Conservation (phyloP, 2,797 vertebrate species). For the Arvicola amphibius region DNA sequence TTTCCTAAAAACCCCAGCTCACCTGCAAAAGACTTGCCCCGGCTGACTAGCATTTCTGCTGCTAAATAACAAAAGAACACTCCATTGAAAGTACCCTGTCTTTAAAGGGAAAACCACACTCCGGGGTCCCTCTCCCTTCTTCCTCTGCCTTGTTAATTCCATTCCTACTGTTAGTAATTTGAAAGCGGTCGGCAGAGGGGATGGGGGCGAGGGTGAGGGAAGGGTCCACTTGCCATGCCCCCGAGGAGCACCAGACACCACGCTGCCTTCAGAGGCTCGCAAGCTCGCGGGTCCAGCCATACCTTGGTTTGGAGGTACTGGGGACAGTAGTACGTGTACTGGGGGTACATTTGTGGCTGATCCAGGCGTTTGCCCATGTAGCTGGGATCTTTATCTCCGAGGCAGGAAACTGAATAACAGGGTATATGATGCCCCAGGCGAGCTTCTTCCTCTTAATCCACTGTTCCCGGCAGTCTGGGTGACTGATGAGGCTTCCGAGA, state of each 20-base stretch:
- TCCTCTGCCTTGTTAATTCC: conserved; percentile 78
- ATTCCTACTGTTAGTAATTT: conserved; percentile 76
- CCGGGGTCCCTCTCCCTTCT: neutral
- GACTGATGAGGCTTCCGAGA: conserved; percentile 85
- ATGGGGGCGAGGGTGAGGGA: conserved; percentile 41
- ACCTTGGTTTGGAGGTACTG: conserved; percentile 98
- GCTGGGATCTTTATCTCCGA: conserved; percentile 96
- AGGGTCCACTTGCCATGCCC: conserved; percentile 75
- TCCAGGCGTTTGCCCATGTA: conserved; percentile 99
- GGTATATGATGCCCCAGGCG: conserved; percentile 88
- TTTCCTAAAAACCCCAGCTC: conserved; percentile 62
- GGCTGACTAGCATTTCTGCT: conserved; percentile 50
- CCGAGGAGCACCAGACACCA: conserved; percentile 74
- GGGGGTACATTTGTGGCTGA: conserved; percentile 99
- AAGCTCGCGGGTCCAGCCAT: conserved; percentile 82
- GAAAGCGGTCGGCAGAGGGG: conserved; percentile 68
- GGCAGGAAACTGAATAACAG: conserved; percentile 93
- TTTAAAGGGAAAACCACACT: conserved; percentile 64
- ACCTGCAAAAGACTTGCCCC: conserved; percentile 74
- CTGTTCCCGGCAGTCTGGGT: conserved; percentile 89
- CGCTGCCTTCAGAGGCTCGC: conserved; percentile 48
- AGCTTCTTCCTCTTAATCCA: conserved; percentile 87
- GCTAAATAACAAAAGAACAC: conserved; percentile 83
- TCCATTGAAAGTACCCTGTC: conserved; percentile 76
- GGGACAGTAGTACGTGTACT: conserved; percentile 99